Conservation (phyloP, 2,113 vertebrate genomes). For the Lepus timidus region DNA sequence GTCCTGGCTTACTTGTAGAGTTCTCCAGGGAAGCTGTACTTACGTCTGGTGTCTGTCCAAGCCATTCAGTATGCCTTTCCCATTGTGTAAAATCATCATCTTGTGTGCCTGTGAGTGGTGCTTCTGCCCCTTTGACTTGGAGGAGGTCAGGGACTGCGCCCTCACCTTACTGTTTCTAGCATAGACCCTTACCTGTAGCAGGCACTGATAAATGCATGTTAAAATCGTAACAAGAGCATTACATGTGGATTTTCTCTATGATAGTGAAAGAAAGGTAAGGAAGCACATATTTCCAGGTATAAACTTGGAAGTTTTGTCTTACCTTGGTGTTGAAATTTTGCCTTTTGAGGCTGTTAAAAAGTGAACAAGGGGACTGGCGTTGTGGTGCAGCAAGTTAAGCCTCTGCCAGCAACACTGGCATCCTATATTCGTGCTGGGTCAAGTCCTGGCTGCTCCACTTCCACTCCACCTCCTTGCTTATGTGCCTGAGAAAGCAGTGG, state of each 20-base stretch:
- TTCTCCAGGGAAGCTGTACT: neutral
- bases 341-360: slow-evolving; percentile 3
- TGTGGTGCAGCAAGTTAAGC: too few relatives aligned
- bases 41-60: neutral
- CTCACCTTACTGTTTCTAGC: neutral
- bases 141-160: neutral
- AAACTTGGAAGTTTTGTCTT: neutral
- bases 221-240: neutral
- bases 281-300: neutral
- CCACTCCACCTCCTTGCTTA: too few relatives aligned
- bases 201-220: neutral
- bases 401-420: too few relatives aligned
- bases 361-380: neutral
- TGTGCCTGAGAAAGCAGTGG: too few relatives aligned
- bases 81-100: neutral
- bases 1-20: neutral
- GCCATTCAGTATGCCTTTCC: neutral
- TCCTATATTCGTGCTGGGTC: too few relatives aligned
- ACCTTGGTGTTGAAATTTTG: neutral
- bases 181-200: neutral
- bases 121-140: neutral
- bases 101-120: neutral
- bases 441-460: too few relatives aligned
- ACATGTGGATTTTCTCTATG: neutral
- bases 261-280: neutral